Evolutionary conservation across 2,113 vertebrate species (phyloP).

Genomic region (Micronycteris hirsuta): DNA sequence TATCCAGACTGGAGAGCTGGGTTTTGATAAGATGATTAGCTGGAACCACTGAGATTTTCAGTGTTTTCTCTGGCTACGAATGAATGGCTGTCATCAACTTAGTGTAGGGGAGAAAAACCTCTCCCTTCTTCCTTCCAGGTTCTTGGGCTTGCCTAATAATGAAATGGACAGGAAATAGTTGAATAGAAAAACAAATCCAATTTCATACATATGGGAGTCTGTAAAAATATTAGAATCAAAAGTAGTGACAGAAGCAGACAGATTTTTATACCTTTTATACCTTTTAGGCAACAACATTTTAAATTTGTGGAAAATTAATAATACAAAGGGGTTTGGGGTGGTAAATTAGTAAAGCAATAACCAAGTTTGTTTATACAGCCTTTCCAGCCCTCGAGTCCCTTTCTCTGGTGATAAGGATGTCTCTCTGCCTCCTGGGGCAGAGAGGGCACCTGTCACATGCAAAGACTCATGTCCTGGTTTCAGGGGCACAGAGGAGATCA

Average conservation of each 20-base stretch:
- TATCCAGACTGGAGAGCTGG: background rate
- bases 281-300: background rate
- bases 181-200: background rate
- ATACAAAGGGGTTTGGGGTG: background rate
- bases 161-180: background rate
- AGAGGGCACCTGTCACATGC: background rate
- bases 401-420: background rate
- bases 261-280: background rate
- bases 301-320: background rate
- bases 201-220: background rate
- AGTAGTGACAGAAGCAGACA: background rate
- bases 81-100: background rate
- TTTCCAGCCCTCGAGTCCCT: background rate
- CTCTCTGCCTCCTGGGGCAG: too few species aligned
- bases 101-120: background rate
- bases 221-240: background rate
- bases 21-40: background rate
- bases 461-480: background rate
- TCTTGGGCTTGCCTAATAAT: background rate
- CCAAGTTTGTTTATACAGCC: background rate
- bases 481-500: background rate
- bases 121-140: background rate
- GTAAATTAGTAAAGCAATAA: background rate
- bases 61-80: background rate
- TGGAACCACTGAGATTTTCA: background rate